Evolutionary conservation across 2,888 invertebrate species (phyloP), one percentile per base, ranked within the genome.

Genomic region (Dasysyrphus tricinctus): DNA sequence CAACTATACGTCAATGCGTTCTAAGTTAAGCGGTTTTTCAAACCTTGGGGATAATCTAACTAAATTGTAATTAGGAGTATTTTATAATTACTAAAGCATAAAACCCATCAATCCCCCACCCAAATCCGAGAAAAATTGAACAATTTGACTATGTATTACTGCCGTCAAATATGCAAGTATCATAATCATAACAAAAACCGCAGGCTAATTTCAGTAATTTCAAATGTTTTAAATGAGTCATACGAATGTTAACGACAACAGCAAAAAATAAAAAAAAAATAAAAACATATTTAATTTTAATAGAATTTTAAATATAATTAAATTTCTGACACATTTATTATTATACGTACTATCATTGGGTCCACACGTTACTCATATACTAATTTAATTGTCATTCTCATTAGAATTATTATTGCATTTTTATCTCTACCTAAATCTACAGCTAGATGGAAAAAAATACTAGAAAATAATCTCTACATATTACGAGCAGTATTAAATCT

Each of bases 271-370:
- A 6, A 32, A 0, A 4, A 9, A 11, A 24, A 39, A 14, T 2
- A n/a, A 65, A 47, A 32, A 47, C 12, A 47, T 12, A 47, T 47
- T 65, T 32, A 16, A 39, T 65, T 65, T 65, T 47, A 65, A 65
- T 65, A 47, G 44, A 65, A 65, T 65, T 65, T 44, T 47, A 65
- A 65, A 65, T 65, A 32, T 44, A 65, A 65, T 65, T 65, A 65
- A 32, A 47, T 65, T 44, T 65, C 63, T 24, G 63, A 32, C 47
- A 47, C 44, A 16, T 32, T 65, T 65, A 65, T 32, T 29, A 54
- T 54, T n/a, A 54, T 6, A 47, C 9, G 2, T 5, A 29, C 7
- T 54, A 29, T 9, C 19, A 19, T 9, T 49, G 11, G 11, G 49
- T 11, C 4, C 5, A 5, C 11, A 32, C 7, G 19, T 49, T 14